A percentile compares a stretch with the other conserved stretches of the same genome.
Evolutionary conservation across 2,113 vertebrate genomes (phyloP).

Genomic region (Syngnathoides biaculeatus): DNA sequence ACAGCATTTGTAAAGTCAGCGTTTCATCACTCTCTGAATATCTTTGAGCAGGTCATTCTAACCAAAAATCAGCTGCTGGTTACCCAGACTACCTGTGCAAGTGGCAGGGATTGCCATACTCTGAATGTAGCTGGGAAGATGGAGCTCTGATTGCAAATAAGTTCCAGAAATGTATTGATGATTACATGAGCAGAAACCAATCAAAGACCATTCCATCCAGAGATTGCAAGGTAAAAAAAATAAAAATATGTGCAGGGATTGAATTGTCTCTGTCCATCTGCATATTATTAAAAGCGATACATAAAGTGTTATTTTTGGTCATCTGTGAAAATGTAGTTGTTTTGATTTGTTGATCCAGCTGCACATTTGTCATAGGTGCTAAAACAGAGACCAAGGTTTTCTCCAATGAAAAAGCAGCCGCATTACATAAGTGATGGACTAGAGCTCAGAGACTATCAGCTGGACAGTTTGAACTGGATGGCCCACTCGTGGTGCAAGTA

Average conservation of each 20-base stretch:
- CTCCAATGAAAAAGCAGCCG: constrained; percentile 93
- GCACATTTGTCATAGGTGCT: constrained; percentile 76
- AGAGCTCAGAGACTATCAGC: constrained; percentile 94
- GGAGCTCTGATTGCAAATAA: constrained; percentile 91
- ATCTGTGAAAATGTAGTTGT: background rate
- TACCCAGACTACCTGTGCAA: constrained; percentile 99
- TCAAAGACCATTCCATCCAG: constrained; percentile 92
- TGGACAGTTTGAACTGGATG: constrained; percentile 97
- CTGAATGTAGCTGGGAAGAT: constrained; percentile 98
- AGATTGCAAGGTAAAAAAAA: constrained; percentile 86
- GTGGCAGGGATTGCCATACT: constrained; percentile 96
- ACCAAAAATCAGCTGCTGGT: constrained; percentile 95
- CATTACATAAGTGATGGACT: constrained; percentile 85
- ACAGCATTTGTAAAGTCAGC: background rate
- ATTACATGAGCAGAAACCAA: constrained; percentile 93
- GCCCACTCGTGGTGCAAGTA: constrained; percentile 99
- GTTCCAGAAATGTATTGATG: constrained; percentile 90
- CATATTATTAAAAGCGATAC: background rate
- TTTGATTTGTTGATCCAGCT: background rate
- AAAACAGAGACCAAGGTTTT: constrained; percentile 93
- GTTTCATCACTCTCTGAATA: background rate
- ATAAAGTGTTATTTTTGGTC: background rate
- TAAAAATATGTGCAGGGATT: background rate
- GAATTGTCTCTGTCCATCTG: background rate
- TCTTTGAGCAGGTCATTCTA: constrained; percentile 85